A percentile compares a stretch with the other conserved stretches of the same genome.
These are phyloP conservation scores for Heteractis magnifica DNA, from an alignment of 92 coral and sea anemone genomes.

Conservation along the genomic window DNA sequence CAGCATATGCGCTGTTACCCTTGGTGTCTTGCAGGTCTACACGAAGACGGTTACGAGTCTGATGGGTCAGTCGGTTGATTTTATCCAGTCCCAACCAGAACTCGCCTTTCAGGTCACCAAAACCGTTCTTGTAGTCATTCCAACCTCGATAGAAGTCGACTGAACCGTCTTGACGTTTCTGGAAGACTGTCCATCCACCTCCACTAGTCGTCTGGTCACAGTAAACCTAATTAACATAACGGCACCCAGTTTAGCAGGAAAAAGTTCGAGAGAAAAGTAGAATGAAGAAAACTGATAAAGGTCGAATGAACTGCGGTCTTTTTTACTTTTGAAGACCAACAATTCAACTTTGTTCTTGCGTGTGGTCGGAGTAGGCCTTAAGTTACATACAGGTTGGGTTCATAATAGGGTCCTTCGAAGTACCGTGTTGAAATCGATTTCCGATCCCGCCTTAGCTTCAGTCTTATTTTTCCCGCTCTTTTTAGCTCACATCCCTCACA, in stretches of 20 bases:
- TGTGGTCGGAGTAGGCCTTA: too few species aligned
- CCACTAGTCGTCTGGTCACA: not conserved
- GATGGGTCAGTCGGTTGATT: not conserved
- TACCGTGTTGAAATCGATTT: too few species aligned
- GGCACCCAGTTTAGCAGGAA: not conserved
- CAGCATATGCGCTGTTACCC: not conserved
- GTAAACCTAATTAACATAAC: not conserved
- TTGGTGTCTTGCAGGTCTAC: not conserved
- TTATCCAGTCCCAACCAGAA: slow-evolving; percentile 1
- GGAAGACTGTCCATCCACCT: not conserved
- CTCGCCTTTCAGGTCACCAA: slow-evolving; percentile 1
- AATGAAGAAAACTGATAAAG: too few species aligned
- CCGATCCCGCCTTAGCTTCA: too few species aligned
- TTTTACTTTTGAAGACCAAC: too few species aligned
- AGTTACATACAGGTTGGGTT: too few species aligned
- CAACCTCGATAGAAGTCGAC: slow-evolving; percentile 6
- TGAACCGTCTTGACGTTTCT: not conserved
- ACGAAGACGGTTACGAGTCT: not conserved
- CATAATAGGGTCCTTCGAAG: too few species aligned
- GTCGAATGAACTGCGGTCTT: too few species aligned
- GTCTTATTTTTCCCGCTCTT: too few species aligned
- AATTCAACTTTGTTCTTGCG: too few species aligned
- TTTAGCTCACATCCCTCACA: too few species aligned
- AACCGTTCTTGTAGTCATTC: slow-evolving; percentile 1
- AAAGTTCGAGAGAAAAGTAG: too few species aligned